Percentiles rank a stretch among this genome's conserved stretches.
Conservation (phyloP, 2,888 invertebrate genomes). For the Calameuta filiformis region DNA sequence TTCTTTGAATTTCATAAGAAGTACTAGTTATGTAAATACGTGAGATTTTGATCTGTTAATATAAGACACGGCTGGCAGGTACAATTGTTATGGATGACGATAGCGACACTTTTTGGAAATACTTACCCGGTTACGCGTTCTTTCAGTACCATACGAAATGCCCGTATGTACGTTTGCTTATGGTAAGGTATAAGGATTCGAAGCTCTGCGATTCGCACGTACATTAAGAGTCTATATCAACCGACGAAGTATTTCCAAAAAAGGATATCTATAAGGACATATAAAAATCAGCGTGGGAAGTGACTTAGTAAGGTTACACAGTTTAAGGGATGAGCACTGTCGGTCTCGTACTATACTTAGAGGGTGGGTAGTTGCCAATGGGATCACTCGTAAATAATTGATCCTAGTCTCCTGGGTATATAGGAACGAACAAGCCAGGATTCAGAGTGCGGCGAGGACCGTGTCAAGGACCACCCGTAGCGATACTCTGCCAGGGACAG, state of each 20-base stretch:
- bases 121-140: too few relatives aligned
- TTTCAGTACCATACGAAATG: too few relatives aligned
- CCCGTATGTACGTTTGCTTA: not conserved
- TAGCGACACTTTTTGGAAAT: not conserved
- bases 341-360: not conserved
- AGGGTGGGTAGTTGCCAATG: not conserved
- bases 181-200: not conserved
- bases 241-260: not conserved
- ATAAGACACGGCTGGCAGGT: not conserved
- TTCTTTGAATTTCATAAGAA: not conserved
- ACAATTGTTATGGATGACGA: not conserved
- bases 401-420: conserved; percentile 52
- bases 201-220: too few relatives aligned
- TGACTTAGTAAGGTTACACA: not conserved
- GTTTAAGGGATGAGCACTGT: not conserved
- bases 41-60: not conserved
- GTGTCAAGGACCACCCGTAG: conserved; percentile 64
- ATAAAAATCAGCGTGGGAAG: not conserved
- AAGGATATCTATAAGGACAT: not conserved
- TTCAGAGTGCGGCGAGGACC: conserved; percentile 34
- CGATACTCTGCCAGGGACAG: conserved; percentile 58
- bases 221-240: too few relatives aligned
- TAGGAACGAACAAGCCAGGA: conserved; percentile 53
- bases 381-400: conserved; percentile 52
- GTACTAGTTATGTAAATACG: not conserved